Evolutionary conservation across 2,113 vertebrate species (phyloP), one percentile per base, ranked within the genome.

Genomic region (Rhinogobius similis): DNA sequence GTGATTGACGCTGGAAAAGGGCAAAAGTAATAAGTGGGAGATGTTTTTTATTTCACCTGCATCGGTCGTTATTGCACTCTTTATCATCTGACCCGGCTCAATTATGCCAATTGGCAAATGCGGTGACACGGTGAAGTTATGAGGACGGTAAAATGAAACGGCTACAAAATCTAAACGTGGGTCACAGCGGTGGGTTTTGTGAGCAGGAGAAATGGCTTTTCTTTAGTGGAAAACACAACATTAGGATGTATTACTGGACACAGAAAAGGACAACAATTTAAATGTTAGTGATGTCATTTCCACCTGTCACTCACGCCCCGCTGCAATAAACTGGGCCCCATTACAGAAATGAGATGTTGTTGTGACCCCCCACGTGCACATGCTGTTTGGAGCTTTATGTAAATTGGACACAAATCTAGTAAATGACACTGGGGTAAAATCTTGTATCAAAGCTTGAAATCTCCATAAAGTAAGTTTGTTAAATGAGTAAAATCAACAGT

Each of bases 231-330:
- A 86, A 80, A 68, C 67, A 70, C 86, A 75, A 78, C 84, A 61
- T 86, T 75, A 78, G 81, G 70, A 68, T 78, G 76, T 79, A 79
- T 89, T 84, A 81, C 81, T 82, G 74, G 68, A 69, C 67, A 82
- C 62, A 73, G 79, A 81, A 75, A 82, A 78, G 87, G 87, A 86
- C 81, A 77, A 56, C 75, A 3, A 84, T 87, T 85, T 78, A 83
- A 87, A 88, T 88, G 74, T 87, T 90, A 68, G 80, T 90, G 90
- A 90, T 90, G 89, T 89, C 79, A 90, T 89, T 88, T 92, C 61
- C 84, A 86, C 68, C 84, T 78, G 86, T 88, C 90, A 88, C 65
- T 91, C 86, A 82, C 78, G 78, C 81, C 67, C 52, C 20, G 62
- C 2, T 65, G 79, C 74, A 38, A 86, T 92, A 87, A 90, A 90